Evolutionary conservation across 2,888 invertebrate genomes (phyloP), one percentile per base, ranked within the genome.

Genomic region (Pogonocherus hispidulus): DNA sequence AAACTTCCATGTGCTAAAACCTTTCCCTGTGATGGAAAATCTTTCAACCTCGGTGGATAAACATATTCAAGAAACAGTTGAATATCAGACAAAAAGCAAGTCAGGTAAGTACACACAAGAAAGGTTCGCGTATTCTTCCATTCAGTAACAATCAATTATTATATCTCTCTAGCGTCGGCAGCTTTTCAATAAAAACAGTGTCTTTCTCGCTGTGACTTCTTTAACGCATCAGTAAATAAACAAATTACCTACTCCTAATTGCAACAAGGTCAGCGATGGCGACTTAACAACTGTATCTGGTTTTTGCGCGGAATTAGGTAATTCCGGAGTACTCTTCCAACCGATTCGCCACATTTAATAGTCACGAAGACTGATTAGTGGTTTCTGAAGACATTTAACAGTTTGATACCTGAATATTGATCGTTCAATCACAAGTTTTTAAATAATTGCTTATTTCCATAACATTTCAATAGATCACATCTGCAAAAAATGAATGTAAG

Each of bases 161-260:
- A 32, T 8, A 32, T 32, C 11, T 11, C 11, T 32, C 11, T 4
- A 27, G 11, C 11, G 2, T 32, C 2, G 9, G 9, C 9, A 11
- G 8, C 32, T 32, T 8, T 32, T 32, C 32, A 9, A 41, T 1
- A 41, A 41, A 5, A 16, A 16, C 5, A 27, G 23, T 27, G 11
- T 27, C 27, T 11, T 16, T 52, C 11, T 19, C 23, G 19, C 23
- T 23, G 23, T n/a, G 23, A 52, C 52, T 20, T 27, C 19, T 6
- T 52, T 52, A 23, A 22, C 52, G 52, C 52, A 52, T 23, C 22
- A 14, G n/a, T 52, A 52, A n/a, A 22, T 52, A 52, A 52, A 52
- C 23, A 52, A 52, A 52, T 52, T 52, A 27, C 22, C 14, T n/a
- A 4, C 14, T 6, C 6, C 19, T 18, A 52, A 41, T 41, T 41